phyloP scores from a whole-genome alignment of 2,113 vertebrate species.

The Noctilio leporinus region DNA sequence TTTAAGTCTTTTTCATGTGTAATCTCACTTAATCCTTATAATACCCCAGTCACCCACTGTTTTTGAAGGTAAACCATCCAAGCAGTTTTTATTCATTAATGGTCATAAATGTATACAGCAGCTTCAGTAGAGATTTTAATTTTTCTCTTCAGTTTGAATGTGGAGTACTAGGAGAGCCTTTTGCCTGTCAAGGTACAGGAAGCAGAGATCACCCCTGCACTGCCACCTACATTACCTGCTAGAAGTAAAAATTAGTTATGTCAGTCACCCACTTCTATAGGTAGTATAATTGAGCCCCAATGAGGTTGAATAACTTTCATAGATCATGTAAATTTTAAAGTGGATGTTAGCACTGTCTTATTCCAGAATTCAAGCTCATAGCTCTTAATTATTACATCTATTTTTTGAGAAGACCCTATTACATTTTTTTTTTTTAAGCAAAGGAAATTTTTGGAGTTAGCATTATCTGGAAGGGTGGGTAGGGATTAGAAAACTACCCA shows the following conservation, averaged over 20 bases:
- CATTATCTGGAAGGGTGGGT: background rate
- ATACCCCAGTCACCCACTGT: background rate
- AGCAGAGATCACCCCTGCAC: slow-evolving; percentile 87
- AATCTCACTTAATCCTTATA: background rate
- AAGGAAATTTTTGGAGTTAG: background rate
- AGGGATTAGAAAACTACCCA: background rate
- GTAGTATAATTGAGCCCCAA: background rate
- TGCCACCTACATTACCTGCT: slow-evolving; percentile 93
- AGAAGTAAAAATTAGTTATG: no score
- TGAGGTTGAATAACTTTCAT: background rate
- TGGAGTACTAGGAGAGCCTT: slow-evolving; percentile 95
- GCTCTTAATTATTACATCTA: background rate
- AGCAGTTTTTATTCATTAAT: slow-evolving; percentile 99
- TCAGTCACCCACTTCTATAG: background rate
- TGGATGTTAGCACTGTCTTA: background rate
- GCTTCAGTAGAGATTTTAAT: slow-evolving; percentile 97
- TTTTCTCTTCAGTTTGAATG: slow-evolving; percentile 95
- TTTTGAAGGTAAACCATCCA: slow-evolving; percentile 99
- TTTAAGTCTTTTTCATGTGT: background rate
- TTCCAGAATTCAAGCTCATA: background rate
- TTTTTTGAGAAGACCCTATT: background rate
- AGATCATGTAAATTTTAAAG: background rate
- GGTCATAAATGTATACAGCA: slow-evolving; percentile 99
- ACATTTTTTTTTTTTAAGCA: background rate
- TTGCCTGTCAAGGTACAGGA: slow-evolving; percentile 92